phyloP scores from a whole-genome alignment of 2,888 invertebrate species.

The Oxyscelio sp. region DNA sequence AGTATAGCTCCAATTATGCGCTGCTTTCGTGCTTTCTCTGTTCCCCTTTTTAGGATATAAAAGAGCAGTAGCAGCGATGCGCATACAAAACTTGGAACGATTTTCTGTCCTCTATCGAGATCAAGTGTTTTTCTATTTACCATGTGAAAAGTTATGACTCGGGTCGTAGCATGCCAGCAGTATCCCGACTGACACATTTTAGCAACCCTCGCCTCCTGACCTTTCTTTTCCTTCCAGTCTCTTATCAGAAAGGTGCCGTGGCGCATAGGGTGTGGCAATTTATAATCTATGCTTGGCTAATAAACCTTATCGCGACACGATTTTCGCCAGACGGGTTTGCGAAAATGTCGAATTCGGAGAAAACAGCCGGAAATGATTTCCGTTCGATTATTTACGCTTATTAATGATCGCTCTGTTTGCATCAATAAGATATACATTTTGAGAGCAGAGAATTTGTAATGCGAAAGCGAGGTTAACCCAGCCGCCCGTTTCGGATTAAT shows the following conservation, averaged over 20 bases:
- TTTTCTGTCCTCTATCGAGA: background rate
- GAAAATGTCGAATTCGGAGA: background rate
- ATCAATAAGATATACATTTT: background rate
- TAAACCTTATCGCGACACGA: background rate
- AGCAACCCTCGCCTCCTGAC: conserved; percentile 46
- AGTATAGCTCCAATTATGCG: too few species aligned
- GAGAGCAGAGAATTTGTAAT: background rate
- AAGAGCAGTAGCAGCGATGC: background rate
- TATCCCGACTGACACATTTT: conserved; percentile 44
- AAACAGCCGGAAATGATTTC: background rate
- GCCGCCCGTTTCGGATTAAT: background rate
- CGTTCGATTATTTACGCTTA: background rate
- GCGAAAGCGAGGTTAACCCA: background rate
- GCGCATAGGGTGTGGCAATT: conserved; percentile 74
- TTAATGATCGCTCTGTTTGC: background rate
- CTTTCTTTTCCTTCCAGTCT: conserved; percentile 48
- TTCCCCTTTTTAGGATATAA: background rate
- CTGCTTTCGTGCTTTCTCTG: too few species aligned
- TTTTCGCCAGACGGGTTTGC: background rate
- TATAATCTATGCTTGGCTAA: conserved; percentile 30
- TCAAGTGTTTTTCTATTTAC: conserved; percentile 22
- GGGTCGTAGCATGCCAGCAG: conserved; percentile 10
- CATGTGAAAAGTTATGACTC: conserved; percentile 27
- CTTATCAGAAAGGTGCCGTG: conserved; percentile 37
- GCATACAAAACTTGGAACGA: background rate